Conservation (phyloP, 2,888 invertebrate species). For the Eulithis prunata region DNA sequence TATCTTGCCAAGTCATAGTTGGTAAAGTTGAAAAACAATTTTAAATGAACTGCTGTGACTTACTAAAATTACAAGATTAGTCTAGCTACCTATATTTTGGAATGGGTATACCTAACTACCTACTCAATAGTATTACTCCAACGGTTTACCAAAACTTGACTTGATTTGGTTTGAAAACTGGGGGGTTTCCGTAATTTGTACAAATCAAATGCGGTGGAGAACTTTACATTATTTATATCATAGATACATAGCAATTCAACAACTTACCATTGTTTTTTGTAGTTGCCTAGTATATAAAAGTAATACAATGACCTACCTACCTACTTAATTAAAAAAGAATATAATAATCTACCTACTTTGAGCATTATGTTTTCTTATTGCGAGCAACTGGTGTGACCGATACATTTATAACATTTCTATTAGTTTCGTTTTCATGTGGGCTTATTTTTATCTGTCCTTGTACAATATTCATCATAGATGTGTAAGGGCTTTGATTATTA, state of each 20-base stretch:
- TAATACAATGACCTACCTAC: no score
- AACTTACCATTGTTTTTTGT: no score
- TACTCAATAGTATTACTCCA: background rate
- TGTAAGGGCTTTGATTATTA: slow-evolving; percentile 70
- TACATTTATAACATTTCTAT: slow-evolving; percentile 74
- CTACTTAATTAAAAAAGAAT: no score
- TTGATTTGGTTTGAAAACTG: background rate
- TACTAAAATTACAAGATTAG: background rate
- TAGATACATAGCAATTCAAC: no score
- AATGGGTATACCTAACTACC: slow-evolving; percentile 1
- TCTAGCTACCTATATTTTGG: slow-evolving; percentile 5
- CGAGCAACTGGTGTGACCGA: slow-evolving; percentile 68
- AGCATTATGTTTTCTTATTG: slow-evolving; percentile 66
- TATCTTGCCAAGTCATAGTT: no score
- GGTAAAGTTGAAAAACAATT: no score
- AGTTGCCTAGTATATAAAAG: no score
- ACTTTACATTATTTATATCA: no score
- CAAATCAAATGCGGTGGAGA: no score
- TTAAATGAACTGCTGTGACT: no score
- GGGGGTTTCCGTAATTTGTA: no score
- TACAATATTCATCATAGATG: slow-evolving; percentile 81
- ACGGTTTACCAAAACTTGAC: background rate
- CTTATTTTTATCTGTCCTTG: slow-evolving; percentile 82
- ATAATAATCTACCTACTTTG: slow-evolving; percentile 45
- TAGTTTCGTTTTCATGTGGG: slow-evolving; percentile 71